A percentile compares a stretch with the other conserved stretches of the same genome.
Conservation (phyloP, 2,797 vertebrate species). For the Etheostoma perlongum region DNA sequence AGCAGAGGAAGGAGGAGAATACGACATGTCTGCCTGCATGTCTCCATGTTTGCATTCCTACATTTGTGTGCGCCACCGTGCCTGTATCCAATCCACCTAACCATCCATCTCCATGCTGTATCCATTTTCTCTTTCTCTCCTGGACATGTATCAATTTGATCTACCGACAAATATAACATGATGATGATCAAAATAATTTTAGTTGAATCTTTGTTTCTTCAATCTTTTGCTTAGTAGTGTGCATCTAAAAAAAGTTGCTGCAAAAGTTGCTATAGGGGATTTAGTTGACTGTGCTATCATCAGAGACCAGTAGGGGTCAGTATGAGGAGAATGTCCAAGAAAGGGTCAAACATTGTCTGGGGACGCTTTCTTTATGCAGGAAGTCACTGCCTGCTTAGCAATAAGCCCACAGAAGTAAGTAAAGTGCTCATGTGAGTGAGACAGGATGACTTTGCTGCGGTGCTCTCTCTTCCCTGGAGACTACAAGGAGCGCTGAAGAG, state of each 20-base stretch:
- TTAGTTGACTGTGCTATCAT: slow-evolving; percentile 9
- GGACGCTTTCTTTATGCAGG: slow-evolving; percentile 10
- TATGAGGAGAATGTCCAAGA: slow-evolving; percentile 30
- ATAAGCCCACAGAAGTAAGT: slow-evolving; percentile 19
- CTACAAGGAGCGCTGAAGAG: slow-evolving; percentile 47
- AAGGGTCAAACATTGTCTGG: not conserved
- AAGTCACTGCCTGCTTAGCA: slow-evolving; percentile 32
- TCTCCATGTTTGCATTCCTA: slow-evolving; percentile 13
- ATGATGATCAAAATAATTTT: not conserved
- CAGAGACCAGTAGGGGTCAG: slow-evolving; percentile 63
- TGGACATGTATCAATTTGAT: not conserved
- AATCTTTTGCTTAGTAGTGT: not conserved
- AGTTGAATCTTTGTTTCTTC: not conserved
- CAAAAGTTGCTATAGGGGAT: not conserved
- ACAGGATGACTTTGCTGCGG: slow-evolving; percentile 53
- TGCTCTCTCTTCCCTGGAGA: slow-evolving; percentile 14
- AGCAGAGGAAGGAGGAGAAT: slow-evolving; percentile 12
- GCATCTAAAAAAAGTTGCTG: not conserved
- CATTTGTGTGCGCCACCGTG: not conserved
- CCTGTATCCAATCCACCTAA: not conserved
- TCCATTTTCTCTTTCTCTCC: not conserved
- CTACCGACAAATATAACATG: no score
- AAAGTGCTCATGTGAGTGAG: slow-evolving; percentile 57
- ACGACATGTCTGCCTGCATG: not conserved
- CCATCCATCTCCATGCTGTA: not conserved